phyloP scores from a whole-genome alignment of 2,113 vertebrate genomes.

The Mustelus asterias region DNA sequence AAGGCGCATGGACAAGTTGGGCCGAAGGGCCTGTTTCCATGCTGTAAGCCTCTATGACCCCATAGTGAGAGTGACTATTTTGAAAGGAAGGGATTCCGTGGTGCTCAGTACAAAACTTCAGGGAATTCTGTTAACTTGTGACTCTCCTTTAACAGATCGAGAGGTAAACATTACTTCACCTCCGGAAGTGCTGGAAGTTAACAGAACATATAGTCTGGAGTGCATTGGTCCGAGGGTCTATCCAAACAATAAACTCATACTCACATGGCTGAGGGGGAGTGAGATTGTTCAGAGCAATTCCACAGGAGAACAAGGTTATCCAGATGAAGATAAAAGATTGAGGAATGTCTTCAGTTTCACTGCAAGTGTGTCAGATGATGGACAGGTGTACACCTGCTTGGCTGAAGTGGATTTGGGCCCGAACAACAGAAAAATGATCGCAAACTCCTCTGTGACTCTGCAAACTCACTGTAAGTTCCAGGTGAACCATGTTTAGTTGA shows the following conservation, averaged over 20 bases:
- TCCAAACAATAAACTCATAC: neutral
- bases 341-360: constrained; percentile 3
- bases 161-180: constrained; percentile 7
- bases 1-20: too few relatives aligned
- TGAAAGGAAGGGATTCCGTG: neutral
- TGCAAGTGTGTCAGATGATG: neutral
- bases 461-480: constrained; percentile 9
- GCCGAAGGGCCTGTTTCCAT: too few relatives aligned
- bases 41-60: too few relatives aligned
- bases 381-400: constrained; percentile 23
- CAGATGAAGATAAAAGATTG: neutral
- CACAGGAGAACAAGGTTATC: neutral
- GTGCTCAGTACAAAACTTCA: neutral
- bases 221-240: constrained; percentile 16
- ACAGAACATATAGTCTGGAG: constrained; percentile 24
- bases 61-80: neutral
- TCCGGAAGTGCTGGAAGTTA: neutral
- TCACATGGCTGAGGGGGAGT: constrained; percentile 21
- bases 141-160: neutral
- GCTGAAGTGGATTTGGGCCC: neutral
- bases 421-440: neutral
- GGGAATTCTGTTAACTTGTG: neutral
- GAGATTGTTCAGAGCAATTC: neutral
- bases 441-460: constrained; percentile 19
- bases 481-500: neutral